Evolutionary conservation across 2,113 vertebrate species (phyloP).

Genomic region (Syngnathoides biaculeatus): DNA sequence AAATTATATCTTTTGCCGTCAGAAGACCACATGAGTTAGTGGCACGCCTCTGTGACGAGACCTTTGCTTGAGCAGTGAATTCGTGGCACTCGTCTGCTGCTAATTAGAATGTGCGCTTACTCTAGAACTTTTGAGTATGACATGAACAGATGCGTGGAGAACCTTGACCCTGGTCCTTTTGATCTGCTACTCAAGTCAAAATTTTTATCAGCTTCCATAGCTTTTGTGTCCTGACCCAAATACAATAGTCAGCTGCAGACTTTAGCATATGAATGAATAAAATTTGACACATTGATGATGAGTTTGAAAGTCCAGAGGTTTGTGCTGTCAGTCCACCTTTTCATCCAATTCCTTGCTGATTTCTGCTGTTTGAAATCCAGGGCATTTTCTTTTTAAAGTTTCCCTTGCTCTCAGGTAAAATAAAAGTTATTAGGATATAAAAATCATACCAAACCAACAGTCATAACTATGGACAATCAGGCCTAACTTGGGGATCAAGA

Average conservation of each 20-base stretch:
- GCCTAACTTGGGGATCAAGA: no score
- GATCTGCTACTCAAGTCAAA: no score
- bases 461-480: no score
- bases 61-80: slow-evolving; percentile 42
- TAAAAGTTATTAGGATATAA: no score
- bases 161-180: slow-evolving; percentile 26
- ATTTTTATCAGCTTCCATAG: neutral
- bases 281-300: slow-evolving; percentile 48
- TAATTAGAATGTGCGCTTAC: slow-evolving; percentile 24
- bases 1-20: neutral
- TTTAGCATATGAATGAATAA: neutral
- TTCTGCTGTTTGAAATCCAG: no score
- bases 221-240: neutral
- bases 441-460: no score
- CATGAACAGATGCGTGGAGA: slow-evolving; percentile 37
- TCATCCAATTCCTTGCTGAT: slow-evolving; percentile 16
- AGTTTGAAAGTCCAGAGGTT: slow-evolving; percentile 49
- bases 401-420: no score
- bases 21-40: neutral
- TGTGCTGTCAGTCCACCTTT: slow-evolving; percentile 39
- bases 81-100: slow-evolving; percentile 46
- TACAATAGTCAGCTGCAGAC: neutral
- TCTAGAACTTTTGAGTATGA: slow-evolving; percentile 9
- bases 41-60: slow-evolving; percentile 12
- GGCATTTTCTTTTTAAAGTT: no score